These are phyloP conservation scores for Clamator glandarius DNA, from an alignment of 2,797 vertebrate species.

Conservation along the genomic window DNA sequence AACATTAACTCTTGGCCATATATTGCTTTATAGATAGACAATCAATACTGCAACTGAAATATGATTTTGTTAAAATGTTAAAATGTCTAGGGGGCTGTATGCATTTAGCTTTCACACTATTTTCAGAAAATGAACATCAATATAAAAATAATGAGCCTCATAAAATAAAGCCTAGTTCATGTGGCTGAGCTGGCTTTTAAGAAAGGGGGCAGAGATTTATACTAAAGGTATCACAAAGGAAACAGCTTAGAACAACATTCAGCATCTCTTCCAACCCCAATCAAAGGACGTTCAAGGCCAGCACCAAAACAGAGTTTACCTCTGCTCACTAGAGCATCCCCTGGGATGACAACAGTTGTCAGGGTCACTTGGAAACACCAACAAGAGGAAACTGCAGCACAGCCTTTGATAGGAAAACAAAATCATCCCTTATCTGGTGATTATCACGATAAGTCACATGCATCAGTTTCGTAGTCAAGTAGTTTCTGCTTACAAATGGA, in stretches of 20 bases:
- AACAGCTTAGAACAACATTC: constrained; percentile 68
- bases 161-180: constrained; percentile 71
- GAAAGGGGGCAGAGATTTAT: constrained; percentile 72
- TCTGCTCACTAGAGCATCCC: not conserved
- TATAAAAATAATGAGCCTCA: constrained; percentile 77
- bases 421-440: not conserved
- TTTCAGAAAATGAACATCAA: constrained; percentile 79
- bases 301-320: not conserved
- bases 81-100: constrained; percentile 73
- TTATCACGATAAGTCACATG: not conserved
- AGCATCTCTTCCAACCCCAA: constrained; percentile 34
- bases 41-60: constrained; percentile 77
- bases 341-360: not conserved
- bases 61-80: constrained; percentile 76
- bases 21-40: constrained; percentile 73
- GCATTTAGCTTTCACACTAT: constrained; percentile 76
- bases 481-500: not conserved
- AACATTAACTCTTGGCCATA: constrained; percentile 73
- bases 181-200: constrained; percentile 73
- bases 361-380: not conserved
- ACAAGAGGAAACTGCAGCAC: not conserved
- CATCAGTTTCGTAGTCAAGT: not conserved
- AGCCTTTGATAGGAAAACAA: not conserved
- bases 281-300: constrained; percentile 52
- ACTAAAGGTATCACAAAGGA: constrained; percentile 51